Base-by-base conservation (phyloP, 2,888 invertebrate species). In the Netelia inedita region DNA sequence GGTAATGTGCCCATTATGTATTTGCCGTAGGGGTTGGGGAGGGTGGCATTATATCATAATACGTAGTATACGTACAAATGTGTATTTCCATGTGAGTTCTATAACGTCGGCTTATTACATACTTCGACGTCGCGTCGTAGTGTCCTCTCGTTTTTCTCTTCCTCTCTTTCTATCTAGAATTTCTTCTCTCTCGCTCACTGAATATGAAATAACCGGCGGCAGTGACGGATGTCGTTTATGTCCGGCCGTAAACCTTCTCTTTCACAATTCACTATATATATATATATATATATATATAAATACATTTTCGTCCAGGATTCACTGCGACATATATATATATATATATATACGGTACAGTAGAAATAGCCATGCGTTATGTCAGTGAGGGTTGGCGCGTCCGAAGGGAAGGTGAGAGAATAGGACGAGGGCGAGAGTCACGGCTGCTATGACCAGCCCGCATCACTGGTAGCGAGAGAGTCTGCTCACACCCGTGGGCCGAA, bases 161-260 rank as follows among this genome's bases (percentile, higher is more conserved):
- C 6, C 19, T 50, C 66, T 53, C 43, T 55, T 28, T 63, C 46
- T 23, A 1, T 78, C 19, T 46, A 16, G 8, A 19, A 68, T 63
- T 63, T 35, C 50, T 50, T 69, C 75, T 16, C 53, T 71, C 69
- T 71, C 69, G 53, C 72, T 81, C 80, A 43, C 61, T 79, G 79
- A 84, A 82, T 84, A 79, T 82, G 82, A 82, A 84, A 86, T 86
- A 86, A 82, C 82, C 76, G 72, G 61, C 79, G 65, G 75, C 85
- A 73, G 78, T 91, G 91, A 91, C 89, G 90, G 89, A 91, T 91
- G 90, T 88, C 89, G 89, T 89, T 91, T 89, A 90, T 86, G 87
- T 86, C 82, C 88, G 89, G 89, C 89, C 89, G 89, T 90, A 90
- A 91, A 91, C 88, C 89, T 89, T 90, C 90, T 87, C 91, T 90